These are phyloP conservation scores for Scrobipalpa atriplicella DNA, from an alignment of 2,888 invertebrate genomes.

Conservation along the genomic window DNA sequence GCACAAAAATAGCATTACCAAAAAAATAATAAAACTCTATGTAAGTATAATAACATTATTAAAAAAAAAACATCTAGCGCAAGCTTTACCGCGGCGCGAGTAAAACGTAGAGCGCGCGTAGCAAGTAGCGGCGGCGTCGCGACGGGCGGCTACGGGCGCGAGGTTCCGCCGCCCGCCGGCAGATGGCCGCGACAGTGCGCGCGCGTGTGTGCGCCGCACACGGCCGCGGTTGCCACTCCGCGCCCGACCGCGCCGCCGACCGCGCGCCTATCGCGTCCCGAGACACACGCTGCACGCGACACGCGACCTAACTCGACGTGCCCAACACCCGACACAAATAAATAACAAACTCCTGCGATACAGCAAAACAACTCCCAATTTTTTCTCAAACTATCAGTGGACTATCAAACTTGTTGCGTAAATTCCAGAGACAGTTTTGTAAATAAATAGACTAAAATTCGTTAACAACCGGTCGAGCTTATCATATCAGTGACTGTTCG, in stretches of 20 bases:
- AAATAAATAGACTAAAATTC: conserved; percentile 45
- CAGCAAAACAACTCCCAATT: conserved; percentile 42
- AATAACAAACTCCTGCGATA: conserved; percentile 63
- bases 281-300: conserved; percentile 51
- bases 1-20: background rate
- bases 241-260: conserved; percentile 78
- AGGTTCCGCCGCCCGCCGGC: conserved; percentile 70
- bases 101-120: conserved; percentile 27
- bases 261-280: conserved; percentile 73
- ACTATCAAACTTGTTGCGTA: conserved; percentile 23
- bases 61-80: background rate
- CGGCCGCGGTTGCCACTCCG: conserved; percentile 75
- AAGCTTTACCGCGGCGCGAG: background rate
- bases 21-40: background rate
- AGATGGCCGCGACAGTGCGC: conserved; percentile 60
- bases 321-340: conserved; percentile 48
- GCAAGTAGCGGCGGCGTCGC: conserved; percentile 8
- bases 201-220: conserved; percentile 74
- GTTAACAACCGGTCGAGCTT: conserved; percentile 47
- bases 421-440: conserved; percentile 40
- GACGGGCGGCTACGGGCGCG: conserved; percentile 27
- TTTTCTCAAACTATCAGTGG: conserved; percentile 24
- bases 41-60: background rate
- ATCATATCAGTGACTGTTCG: conserved; percentile 69
- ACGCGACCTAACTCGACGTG: conserved; percentile 67